These are phyloP conservation scores for Buceros bicornis DNA, from an alignment of 2,797 vertebrate genomes.

Conservation along the genomic window DNA sequence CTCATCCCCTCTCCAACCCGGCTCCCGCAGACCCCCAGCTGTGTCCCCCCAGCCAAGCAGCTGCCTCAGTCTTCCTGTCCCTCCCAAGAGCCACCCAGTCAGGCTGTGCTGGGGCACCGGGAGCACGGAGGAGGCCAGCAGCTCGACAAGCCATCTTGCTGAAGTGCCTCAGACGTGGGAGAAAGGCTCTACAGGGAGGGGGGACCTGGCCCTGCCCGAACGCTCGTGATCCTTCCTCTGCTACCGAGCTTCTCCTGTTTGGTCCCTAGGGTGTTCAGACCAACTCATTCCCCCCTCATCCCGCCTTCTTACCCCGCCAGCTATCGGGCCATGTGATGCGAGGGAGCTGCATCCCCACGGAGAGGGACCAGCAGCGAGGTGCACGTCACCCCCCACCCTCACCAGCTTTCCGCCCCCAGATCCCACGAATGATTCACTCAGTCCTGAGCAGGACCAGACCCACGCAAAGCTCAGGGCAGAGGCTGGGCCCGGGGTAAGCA, in stretches of 20 bases:
- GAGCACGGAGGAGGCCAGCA: rapidly evolving
- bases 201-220: background rate
- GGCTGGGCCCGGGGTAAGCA: too few species aligned
- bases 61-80: background rate
- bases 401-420: background rate
- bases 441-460: background rate
- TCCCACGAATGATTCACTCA: background rate
- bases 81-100: rapidly evolving
- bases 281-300: background rate
- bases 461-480: background rate
- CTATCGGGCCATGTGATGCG: rapidly evolving
- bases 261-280: background rate
- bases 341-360: background rate
- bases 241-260: background rate
- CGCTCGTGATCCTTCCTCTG: rapidly evolving
- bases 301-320: background rate
- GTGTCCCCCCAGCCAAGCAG: rapidly evolving
- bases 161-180: rapidly evolving
- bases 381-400: background rate
- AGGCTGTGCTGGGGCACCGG: rapidly evolving
- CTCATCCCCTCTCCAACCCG: background rate
- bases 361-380: background rate
- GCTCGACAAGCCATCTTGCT: background rate
- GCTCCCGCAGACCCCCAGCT: background rate
- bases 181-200: background rate